phyloP scores from a whole-genome alignment of 2,113 vertebrate species.

The Sisor rabdophorus region DNA sequence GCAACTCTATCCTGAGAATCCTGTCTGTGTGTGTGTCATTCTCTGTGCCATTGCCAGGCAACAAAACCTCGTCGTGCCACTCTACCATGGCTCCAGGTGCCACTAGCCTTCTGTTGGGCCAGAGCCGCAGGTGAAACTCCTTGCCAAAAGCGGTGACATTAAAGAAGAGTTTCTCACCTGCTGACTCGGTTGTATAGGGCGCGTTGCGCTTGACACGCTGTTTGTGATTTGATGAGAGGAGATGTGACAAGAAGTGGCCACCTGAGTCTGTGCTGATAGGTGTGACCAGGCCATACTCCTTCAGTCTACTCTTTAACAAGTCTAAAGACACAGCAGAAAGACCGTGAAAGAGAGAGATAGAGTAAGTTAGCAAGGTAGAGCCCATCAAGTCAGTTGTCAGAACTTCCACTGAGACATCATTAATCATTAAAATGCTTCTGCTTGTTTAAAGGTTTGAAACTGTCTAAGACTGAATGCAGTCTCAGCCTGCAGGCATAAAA shows the following conservation, averaged over 20 bases:
- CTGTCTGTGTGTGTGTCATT: slow-evolving; percentile 51
- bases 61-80: slow-evolving; percentile 75
- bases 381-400: background rate
- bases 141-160: slow-evolving; percentile 89
- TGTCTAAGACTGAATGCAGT: background rate
- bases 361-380: background rate
- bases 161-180: slow-evolving; percentile 74
- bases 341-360: background rate
- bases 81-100: slow-evolving; percentile 85
- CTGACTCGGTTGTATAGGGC: slow-evolving; percentile 47
- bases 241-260: slow-evolving; percentile 83
- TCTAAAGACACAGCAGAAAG: slow-evolving; percentile 60
- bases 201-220: slow-evolving; percentile 77
- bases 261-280: slow-evolving; percentile 84
- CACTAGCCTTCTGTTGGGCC: slow-evolving; percentile 77
- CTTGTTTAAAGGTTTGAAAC: background rate
- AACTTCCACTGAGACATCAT: background rate
- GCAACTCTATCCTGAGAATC: slow-evolving; percentile 76
- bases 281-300: slow-evolving; percentile 83
- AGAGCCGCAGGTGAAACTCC: slow-evolving; percentile 87
- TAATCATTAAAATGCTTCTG: background rate
- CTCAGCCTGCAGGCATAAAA: background rate
- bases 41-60: background rate
- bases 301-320: slow-evolving; percentile 61
- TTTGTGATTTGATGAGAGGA: slow-evolving; percentile 81